These are phyloP conservation scores for Drosophila virilis DNA, from an alignment of 1,140 invertebrate species.

Conservation along the genomic window DNA sequence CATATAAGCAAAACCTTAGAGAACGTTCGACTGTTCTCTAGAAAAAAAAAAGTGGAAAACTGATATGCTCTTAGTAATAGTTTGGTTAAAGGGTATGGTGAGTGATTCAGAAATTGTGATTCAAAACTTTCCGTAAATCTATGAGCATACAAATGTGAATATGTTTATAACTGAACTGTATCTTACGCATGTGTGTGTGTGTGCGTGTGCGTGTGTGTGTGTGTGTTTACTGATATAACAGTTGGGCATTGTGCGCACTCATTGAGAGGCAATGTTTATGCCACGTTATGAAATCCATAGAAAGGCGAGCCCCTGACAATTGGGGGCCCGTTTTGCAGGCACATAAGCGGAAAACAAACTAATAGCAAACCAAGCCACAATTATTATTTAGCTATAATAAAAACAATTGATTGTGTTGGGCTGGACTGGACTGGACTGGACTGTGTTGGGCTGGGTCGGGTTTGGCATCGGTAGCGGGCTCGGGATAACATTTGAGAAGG, in stretches of 20 bases:
- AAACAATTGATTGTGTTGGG: conserved; percentile 12
- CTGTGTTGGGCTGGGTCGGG: conserved; percentile 7
- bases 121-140: conserved; percentile 64
- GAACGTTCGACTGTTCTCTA: no score
- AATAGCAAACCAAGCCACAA: conserved; percentile 32
- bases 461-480: neutral
- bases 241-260: conserved; percentile 61
- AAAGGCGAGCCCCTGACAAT: conserved; percentile 67
- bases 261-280: conserved; percentile 64
- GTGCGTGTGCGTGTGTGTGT: neutral
- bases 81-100: neutral
- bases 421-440: conserved; percentile 13
- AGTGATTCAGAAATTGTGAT: conserved; percentile 47
- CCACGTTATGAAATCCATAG: conserved; percentile 61
- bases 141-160: conserved; percentile 4
- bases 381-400: conserved; percentile 19
- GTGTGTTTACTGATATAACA: conserved; percentile 21
- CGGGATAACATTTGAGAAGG: conserved; percentile 15
- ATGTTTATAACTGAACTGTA: neutral
- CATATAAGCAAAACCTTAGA: no score
- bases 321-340: conserved; percentile 50
- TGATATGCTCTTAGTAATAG: no score
- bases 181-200: neutral
- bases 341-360: conserved; percentile 38
- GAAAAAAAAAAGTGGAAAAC: no score